Evolutionary conservation across 37 sponge, comb jelly and placozoan genomes (phyloP).

Genomic region (Axinella damicornis): DNA sequence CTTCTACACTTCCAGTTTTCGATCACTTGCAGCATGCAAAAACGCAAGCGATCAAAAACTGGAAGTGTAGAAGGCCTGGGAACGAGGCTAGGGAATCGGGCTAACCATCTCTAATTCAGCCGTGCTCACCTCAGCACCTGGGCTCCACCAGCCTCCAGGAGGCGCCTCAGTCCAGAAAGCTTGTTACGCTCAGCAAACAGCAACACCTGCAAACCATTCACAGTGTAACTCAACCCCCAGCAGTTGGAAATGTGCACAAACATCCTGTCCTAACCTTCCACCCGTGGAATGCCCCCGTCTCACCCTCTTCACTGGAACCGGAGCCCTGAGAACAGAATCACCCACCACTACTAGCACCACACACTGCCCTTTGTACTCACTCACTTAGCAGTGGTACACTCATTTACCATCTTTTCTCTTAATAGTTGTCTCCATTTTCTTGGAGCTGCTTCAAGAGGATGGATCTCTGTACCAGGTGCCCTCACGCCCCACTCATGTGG

Average conservation of each 20-base stretch:
- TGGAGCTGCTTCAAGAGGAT: slow-evolving; percentile 72
- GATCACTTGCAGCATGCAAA: too few relatives aligned
- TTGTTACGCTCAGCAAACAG: slow-evolving; percentile 71
- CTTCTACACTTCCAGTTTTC: too few relatives aligned
- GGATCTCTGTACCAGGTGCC: not conserved
- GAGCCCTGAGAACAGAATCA: not conserved
- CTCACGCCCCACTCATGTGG: slow-evolving; percentile 82
- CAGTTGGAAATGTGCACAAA: not conserved
- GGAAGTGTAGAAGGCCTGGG: too few relatives aligned
- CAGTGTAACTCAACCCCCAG: not conserved
- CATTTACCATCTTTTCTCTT: slow-evolving; percentile 23
- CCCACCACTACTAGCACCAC: not conserved
- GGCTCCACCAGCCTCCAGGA: slow-evolving; percentile 91
- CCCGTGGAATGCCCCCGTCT: slow-evolving; percentile 77
- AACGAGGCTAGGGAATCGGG: too few relatives aligned
- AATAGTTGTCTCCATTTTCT: slow-evolving; percentile 69
- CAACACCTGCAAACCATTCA: slow-evolving; percentile 48
- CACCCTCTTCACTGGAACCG: not conserved
- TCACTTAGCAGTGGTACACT: too few relatives aligned
- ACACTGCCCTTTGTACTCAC: not conserved
- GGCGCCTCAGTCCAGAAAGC: slow-evolving; percentile 72
- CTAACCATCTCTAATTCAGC: not conserved
- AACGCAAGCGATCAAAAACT: too few relatives aligned
- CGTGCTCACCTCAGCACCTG: slow-evolving; percentile 26
- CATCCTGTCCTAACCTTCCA: slow-evolving; percentile 86